Conservation (phyloP, 2,888 invertebrate species). For the Lasioglossum calceatum region DNA sequence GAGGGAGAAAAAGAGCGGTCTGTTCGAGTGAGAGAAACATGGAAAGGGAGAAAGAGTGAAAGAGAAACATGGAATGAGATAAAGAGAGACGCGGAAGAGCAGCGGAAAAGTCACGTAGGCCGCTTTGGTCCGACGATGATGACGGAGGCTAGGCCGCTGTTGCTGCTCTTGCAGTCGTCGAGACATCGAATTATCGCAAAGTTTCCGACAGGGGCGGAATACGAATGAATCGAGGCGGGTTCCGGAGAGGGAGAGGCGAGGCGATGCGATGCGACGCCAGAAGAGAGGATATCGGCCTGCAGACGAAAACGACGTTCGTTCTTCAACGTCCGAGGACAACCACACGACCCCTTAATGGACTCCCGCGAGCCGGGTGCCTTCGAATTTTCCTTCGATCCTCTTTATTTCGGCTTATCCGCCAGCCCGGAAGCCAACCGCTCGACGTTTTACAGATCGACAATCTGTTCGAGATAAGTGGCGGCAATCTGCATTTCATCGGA, state of each 20-base stretch:
- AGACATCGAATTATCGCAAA: constrained; percentile 75
- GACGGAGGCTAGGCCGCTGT: constrained; percentile 57
- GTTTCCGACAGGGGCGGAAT: constrained; percentile 68
- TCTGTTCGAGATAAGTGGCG: constrained; percentile 9
- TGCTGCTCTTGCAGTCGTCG: constrained; percentile 71
- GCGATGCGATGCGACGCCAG: not conserved
- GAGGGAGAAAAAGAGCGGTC: not conserved
- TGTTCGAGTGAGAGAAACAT: not conserved
- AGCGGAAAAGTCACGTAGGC: constrained; percentile 69
- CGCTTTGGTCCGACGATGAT: constrained; percentile 69
- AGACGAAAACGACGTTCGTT: constrained; percentile 21
- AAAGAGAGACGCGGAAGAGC: not conserved
- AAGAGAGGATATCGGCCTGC: constrained; percentile 26
- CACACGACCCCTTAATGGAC: not conserved
- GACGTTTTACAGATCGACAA: constrained; percentile 19
- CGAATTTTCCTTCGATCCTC: constrained; percentile 31
- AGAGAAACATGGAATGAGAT: not conserved
- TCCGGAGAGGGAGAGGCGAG: not conserved
- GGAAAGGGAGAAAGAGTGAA: no score
- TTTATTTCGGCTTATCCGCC: constrained; percentile 13
- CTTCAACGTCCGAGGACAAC: not conserved
- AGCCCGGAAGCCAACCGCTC: not conserved
- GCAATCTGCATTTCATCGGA: constrained; percentile 44
- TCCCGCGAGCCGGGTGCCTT: not conserved
- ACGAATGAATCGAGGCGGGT: constrained; percentile 59